A percentile compares a stretch with the other conserved stretches of the same genome.
Conservation (phyloP, 2,797 vertebrate species). For the Rallus crepitans region DNA sequence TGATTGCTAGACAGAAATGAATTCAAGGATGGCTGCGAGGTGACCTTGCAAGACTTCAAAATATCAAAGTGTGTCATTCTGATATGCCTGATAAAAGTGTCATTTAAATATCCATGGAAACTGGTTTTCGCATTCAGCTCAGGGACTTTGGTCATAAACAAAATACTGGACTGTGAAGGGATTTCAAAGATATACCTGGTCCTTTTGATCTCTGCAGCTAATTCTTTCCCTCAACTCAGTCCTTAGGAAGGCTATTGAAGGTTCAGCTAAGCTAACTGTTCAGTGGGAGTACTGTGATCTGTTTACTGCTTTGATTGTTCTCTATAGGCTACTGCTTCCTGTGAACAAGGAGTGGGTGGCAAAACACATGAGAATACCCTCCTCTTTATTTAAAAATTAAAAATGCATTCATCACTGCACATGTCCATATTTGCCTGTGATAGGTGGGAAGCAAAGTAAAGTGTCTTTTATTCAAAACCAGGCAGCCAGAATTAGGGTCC, state of each 20-base stretch:
- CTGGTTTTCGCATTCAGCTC: background rate
- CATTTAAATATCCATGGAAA: conserved; percentile 55
- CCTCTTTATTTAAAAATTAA: background rate
- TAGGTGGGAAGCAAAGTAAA: background rate
- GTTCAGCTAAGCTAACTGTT: background rate
- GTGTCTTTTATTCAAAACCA: background rate
- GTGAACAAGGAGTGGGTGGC: background rate
- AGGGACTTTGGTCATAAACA: conserved; percentile 15
- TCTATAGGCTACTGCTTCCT: background rate
- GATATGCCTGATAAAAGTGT: conserved; percentile 30
- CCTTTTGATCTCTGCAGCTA: conserved; percentile 20
- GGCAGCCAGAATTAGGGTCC: background rate
- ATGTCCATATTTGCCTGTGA: background rate
- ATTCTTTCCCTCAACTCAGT: background rate
- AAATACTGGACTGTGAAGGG: conserved; percentile 13
- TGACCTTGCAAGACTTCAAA: conserved; percentile 43
- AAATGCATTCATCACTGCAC: background rate
- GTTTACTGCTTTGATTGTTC: conserved; percentile 27
- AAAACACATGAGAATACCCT: background rate
- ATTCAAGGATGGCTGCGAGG: conserved; percentile 18
- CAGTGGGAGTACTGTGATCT: background rate
- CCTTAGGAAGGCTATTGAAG: conserved; percentile 1
- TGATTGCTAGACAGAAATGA: conserved; percentile 44
- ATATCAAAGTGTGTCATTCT: conserved; percentile 31
- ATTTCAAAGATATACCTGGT: conserved; percentile 27